These are phyloP conservation scores for Actinernus sp. DNA, from an alignment of 92 coral and sea anemone genomes.

Conservation along the genomic window DNA sequence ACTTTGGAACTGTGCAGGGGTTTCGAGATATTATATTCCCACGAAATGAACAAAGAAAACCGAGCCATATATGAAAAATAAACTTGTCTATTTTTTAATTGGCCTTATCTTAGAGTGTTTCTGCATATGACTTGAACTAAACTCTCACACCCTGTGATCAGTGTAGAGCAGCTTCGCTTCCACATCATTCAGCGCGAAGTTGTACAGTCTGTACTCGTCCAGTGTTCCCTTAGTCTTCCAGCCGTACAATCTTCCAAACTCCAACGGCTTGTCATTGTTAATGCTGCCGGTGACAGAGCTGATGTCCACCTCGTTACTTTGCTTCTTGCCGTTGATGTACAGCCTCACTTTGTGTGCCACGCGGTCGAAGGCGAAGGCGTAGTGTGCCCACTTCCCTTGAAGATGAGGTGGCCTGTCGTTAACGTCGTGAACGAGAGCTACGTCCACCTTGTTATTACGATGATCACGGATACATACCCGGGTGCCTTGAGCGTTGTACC, in stretches of 20 bases:
- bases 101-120: too few relatives aligned
- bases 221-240: constrained; percentile 84
- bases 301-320: constrained; percentile 61
- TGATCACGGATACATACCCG: constrained; percentile 73
- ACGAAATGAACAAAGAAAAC: too few relatives aligned
- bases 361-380: constrained; percentile 66
- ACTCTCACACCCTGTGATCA: constrained; percentile 63
- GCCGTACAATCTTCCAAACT: constrained; percentile 71
- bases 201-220: constrained; percentile 78
- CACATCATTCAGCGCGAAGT: constrained; percentile 43
- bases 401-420: constrained; percentile 40
- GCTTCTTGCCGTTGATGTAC: constrained; percentile 75
- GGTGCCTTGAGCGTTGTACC: constrained; percentile 50
- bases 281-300: constrained; percentile 66
- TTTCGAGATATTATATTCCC: too few relatives aligned
- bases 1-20: too few relatives aligned
- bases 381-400: constrained; percentile 67
- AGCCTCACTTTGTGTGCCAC: constrained; percentile 19
- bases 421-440: constrained; percentile 38
- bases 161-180: constrained; percentile 53
- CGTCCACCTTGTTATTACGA: constrained; percentile 26
- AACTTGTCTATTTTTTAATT: too few relatives aligned
- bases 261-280: constrained; percentile 57
- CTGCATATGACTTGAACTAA: too few relatives aligned
- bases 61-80: too few relatives aligned